phyloP scores from a whole-genome alignment of 2,113 vertebrate species.

The Nanger granti region DNA sequence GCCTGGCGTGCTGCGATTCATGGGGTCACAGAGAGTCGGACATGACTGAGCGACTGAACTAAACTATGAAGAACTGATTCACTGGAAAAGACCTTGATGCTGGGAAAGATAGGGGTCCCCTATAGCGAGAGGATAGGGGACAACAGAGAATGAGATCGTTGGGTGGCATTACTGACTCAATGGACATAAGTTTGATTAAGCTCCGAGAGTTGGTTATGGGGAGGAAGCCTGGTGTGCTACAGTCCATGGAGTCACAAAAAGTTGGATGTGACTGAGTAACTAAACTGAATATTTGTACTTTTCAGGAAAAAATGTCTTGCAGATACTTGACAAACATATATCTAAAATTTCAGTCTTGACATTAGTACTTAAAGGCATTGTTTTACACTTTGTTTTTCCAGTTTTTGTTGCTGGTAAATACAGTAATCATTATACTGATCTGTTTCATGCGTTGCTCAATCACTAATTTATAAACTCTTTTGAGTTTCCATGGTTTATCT shows the following conservation, averaged over 20 bases:
- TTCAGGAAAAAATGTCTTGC: not conserved
- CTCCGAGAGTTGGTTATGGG: fast-evolving
- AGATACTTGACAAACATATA: not conserved
- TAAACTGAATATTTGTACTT: not conserved
- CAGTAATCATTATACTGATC: not conserved
- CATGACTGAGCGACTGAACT: no score
- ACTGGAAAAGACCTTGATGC: not conserved
- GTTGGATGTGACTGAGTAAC: not conserved
- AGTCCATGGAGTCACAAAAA: not conserved
- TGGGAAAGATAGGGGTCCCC: not conserved
- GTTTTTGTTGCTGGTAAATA: not conserved
- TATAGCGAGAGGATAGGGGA: not conserved
- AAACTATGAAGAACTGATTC: not conserved
- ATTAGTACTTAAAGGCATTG: not conserved
- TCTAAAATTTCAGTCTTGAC: not conserved
- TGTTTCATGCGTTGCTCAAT: not conserved
- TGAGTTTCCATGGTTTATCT: not conserved
- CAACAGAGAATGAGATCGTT: not conserved
- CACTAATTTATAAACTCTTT: not conserved
- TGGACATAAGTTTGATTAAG: not conserved
- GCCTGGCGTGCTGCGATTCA: no score
- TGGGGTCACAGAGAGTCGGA: no score
- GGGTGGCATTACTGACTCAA: not conserved
- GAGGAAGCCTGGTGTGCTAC: not conserved
- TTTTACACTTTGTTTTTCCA: not conserved